Conservation (phyloP, 2,888 invertebrate species). For the Mythimna vitellina region DNA sequence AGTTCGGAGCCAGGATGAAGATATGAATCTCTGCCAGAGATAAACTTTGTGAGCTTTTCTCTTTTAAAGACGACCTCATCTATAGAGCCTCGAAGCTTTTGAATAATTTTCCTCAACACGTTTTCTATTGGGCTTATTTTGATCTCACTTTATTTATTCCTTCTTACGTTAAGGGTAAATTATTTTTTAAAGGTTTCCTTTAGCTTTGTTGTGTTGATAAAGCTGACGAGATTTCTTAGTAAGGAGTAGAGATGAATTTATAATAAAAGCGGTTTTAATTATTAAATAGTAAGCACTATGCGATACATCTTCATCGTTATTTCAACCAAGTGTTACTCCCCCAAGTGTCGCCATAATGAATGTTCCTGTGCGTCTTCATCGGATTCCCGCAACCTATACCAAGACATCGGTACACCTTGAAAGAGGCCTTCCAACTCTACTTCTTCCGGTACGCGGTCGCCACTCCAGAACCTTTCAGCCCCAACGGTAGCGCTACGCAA, state of each 20-base stretch:
- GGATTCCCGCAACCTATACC: no score
- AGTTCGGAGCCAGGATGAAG: conserved; percentile 55
- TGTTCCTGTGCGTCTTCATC: no score
- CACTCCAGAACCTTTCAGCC: no score
- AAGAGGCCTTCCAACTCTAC: no score
- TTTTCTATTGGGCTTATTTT: conserved; percentile 47
- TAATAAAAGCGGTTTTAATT: neutral
- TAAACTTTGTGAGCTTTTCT: conserved; percentile 57
- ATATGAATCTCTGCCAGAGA: conserved; percentile 59
- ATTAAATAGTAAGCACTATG: neutral
- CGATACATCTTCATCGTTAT: no score
- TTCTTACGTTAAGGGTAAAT: conserved; percentile 34
- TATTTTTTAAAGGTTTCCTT: conserved; percentile 29
- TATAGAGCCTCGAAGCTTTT: conserved; percentile 54
- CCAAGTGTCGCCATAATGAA: no score
- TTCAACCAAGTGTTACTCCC: no score
- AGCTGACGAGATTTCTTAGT: conserved; percentile 1
- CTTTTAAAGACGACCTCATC: conserved; percentile 57
- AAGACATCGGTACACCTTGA: no score
- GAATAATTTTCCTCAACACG: conserved; percentile 58
- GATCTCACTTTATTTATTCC: conserved; percentile 53
- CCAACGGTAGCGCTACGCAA: no score
- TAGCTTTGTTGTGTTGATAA: conserved; percentile 17
- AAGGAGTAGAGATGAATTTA: neutral
- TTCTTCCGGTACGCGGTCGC: no score